Evolutionary conservation across 2,113 vertebrate species (phyloP).

Genomic region (Dasypus novemcinctus): DNA sequence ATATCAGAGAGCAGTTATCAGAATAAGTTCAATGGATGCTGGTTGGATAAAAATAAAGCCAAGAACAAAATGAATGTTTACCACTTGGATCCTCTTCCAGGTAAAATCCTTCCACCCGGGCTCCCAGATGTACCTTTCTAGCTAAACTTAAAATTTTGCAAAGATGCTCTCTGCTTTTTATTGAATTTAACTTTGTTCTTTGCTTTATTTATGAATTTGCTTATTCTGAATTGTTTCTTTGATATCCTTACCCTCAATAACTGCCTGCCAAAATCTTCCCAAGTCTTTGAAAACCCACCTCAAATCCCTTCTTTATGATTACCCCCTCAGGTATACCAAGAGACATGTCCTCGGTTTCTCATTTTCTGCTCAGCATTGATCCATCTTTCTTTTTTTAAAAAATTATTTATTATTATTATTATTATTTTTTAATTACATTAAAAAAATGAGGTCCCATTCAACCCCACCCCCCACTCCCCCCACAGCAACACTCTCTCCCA

Average conservation of each 20-base stretch:
- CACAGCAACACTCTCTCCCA: no score
- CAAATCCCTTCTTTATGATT: not conserved
- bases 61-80: not conserved
- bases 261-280: not conserved
- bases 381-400: not conserved
- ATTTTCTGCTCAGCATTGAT: not conserved
- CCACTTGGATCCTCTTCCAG: not conserved
- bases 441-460: no score
- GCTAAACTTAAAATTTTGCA: not conserved
- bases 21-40: not conserved
- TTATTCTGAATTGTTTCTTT: conserved; percentile 25
- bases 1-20: not conserved
- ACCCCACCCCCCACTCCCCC: no score
- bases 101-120: not conserved
- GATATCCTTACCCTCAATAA: not conserved
- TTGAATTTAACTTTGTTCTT: not conserved
- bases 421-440: no score
- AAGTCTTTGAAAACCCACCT: not conserved
- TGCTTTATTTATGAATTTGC: not conserved
- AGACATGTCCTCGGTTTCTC: not conserved
- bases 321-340: not conserved
- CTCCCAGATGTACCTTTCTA: not conserved
- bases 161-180: not conserved
- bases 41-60: not conserved
- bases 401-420: no score